Evolutionary conservation across 2,888 invertebrate species (phyloP), one percentile per base, ranked within the genome.

Genomic region (Dynastes grantii): DNA sequence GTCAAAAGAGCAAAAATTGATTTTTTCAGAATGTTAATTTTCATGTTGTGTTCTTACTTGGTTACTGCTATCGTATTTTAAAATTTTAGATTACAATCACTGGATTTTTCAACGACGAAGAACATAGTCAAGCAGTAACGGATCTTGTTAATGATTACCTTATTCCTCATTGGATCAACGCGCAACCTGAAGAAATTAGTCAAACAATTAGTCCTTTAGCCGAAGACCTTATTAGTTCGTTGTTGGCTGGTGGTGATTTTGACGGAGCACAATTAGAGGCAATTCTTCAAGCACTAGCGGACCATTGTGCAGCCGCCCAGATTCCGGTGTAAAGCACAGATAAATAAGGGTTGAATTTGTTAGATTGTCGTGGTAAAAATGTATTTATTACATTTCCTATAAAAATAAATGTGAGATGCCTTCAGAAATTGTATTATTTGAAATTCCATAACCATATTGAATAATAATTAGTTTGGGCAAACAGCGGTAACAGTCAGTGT

Each of bases 21-120:
- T 22, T 22, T 22, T 22, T 22, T 22, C 22, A 22, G 22, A 22
- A 22, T 22, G 22, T 22, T 22, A 32, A 32, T 32, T 32, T 32
- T 32, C 29, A 3, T 32, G 29, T 32, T 3, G 29, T 32, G 29
- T 32, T 32, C 32, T 32, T 32, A 32, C 5, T 32, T 5, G 5
- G 3, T 32, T 32, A 32, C 32, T 32, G 5, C 0, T 5, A 32
- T 2, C 32, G 32, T 32, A 27, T 37, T 6, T 11, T 70, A 3
- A 49, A 9, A 9, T 81, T 80, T n/a, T 63, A 82, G 82, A 76
- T 63, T 29, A 37, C 13, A 22, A 78, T 82, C 11, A 81, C 81
- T 29, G 82, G 82, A 22, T 77, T 80, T 51, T 79, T 81, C 27
- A 68, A 81, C 22, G 80, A 82, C 64, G 82, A 82, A 27, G 79